phyloP scores from a whole-genome alignment of 2,888 invertebrate species.

The Liopterus haemorrhoidalis region DNA sequence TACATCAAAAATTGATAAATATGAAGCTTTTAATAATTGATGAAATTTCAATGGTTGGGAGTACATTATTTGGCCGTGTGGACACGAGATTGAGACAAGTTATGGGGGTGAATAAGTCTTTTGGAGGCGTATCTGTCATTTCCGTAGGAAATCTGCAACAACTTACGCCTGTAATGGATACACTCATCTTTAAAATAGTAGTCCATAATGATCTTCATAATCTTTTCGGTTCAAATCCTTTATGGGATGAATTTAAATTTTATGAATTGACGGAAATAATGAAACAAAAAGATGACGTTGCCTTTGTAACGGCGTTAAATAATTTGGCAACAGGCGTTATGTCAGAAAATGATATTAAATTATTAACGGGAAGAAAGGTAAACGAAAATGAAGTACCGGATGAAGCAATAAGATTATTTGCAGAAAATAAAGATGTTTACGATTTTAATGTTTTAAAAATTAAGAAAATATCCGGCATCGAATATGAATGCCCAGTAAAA shows the following conservation, averaged over 20 bases:
- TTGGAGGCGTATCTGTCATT: constrained; percentile 38
- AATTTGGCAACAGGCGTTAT: constrained; percentile 2
- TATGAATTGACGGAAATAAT: constrained; percentile 7
- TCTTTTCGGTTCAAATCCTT: constrained; percentile 6
- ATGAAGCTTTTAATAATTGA: constrained; percentile 37
- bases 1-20: constrained; percentile 26
- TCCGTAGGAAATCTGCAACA: constrained; percentile 39
- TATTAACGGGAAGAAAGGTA: too few relatives aligned
- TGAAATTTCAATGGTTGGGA: constrained; percentile 39
- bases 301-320: constrained; percentile 4
- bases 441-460: too few relatives aligned
- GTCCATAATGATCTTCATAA: constrained; percentile 12
- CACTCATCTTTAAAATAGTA: constrained; percentile 27
- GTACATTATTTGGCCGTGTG: constrained; percentile 31
- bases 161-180: constrained; percentile 37
- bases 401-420: too few relatives aligned
- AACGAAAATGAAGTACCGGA: too few relatives aligned
- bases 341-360: constrained; percentile 1
- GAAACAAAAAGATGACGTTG: not conserved
- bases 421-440: too few relatives aligned
- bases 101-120: constrained; percentile 30
- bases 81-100: constrained; percentile 37
- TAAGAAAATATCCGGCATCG: too few relatives aligned
- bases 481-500: too few relatives aligned
- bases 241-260: constrained; percentile 9